phyloP scores from a whole-genome alignment of 2,113 vertebrate genomes.

The Brachirus orientalis region DNA sequence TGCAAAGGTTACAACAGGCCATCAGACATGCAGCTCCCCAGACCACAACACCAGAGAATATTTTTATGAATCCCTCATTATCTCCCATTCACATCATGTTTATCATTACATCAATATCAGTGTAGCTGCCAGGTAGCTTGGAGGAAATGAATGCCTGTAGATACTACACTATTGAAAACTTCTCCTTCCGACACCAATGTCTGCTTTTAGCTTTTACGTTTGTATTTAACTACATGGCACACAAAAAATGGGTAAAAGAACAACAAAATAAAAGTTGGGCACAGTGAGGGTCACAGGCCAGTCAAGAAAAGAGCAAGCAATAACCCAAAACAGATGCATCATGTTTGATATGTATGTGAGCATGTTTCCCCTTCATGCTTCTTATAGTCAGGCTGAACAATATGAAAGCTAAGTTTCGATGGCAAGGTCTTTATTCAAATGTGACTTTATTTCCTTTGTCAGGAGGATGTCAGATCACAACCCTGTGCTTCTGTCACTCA shows the following conservation, averaged over 20 bases:
- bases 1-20: conserved; percentile 61
- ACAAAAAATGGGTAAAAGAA: conserved; percentile 25
- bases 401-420: conserved; percentile 57
- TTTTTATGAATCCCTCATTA: conserved; percentile 58
- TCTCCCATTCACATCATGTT: conserved; percentile 61
- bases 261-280: conserved; percentile 31
- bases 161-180: conserved; percentile 16
- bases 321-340: conserved; percentile 52
- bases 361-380: conserved; percentile 40
- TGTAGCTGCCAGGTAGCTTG: background rate
- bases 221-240: conserved; percentile 27
- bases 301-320: conserved; percentile 33
- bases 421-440: conserved; percentile 62
- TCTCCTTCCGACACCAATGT: conserved; percentile 5
- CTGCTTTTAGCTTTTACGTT: conserved; percentile 6
- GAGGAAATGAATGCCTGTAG: conserved; percentile 13
- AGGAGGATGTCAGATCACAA: conserved; percentile 46
- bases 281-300: conserved; percentile 30
- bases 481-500: conserved; percentile 66
- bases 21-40: conserved; percentile 44
- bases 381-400: conserved; percentile 30
- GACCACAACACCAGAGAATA: conserved; percentile 44
- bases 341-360: conserved; percentile 18
- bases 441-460: conserved; percentile 59
- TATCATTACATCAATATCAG: conserved; percentile 42